Evolutionary conservation across 2,113 vertebrate genomes (phyloP), one percentile per base, ranked within the genome.

Genomic region (Xenopus borealis): DNA sequence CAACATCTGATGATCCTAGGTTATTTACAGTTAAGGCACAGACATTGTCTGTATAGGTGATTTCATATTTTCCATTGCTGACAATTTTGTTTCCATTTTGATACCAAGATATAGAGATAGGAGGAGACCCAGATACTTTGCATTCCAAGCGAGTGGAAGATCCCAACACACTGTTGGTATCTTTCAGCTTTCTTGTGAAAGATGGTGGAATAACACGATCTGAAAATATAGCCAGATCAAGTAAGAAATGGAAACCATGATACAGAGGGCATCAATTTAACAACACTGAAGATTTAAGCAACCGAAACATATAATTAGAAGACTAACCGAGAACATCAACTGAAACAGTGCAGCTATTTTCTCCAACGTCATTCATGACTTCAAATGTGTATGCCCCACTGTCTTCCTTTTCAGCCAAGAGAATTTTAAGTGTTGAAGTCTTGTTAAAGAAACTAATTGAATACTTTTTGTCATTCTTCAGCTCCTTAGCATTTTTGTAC

Each of bases 281-380:
- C 44, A 55, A 0, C 0, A 19, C 57, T 4, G 0, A 80, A 75
- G 74, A 69, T 6, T 20, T 30, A 67, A 74, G 19, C 62, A 70
- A 78, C 78, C 2, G 72, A 80, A 30, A 63, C 63, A 13, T 74
- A 14, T 59, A 50, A 68, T 13, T 13, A 13, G 4, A 45, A 2
- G 62, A 84, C 96, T 88, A 83, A 99, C 97, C 97, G 78, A 97
- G 92, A 76, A 99, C 91, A 10, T 94, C 93, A 81, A 99, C 91
- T 9, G 94, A 96, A 65, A 92, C 91, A 30, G 91, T 94, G 80
- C 95, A 98, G 79, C 91, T 94, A 87, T 95, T 97, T 82, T 96
- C 96, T 13, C 96, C 97, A 70, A 98, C 96, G 82, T 94, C 95
- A 80, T 99, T 99, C 10, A 92, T 89, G 69, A 98, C 95, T 79